Evolutionary conservation across 2,888 invertebrate genomes (phyloP).

Genomic region (Hipparchia sbordonii): DNA sequence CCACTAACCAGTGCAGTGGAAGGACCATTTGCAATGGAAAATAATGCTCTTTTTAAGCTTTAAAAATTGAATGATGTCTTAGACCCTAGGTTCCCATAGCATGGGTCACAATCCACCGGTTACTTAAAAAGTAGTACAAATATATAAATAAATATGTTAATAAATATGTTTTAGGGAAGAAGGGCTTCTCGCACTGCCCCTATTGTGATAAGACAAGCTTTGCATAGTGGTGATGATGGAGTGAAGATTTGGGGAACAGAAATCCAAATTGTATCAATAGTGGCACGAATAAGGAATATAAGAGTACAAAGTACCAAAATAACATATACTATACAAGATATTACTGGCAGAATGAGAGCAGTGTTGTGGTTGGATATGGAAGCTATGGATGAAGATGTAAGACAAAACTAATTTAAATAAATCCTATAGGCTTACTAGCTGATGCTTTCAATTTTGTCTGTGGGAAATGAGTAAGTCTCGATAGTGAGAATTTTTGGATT

Average conservation of each 20-base stretch:
- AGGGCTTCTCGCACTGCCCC: constrained; percentile 77
- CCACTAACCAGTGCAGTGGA: too few species aligned
- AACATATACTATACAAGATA: constrained; percentile 78
- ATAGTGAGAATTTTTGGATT: too few species aligned
- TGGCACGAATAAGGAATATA: constrained; percentile 72
- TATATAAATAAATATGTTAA: not conserved
- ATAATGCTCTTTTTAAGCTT: too few species aligned
- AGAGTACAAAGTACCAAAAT: constrained; percentile 78
- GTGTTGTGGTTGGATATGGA: constrained; percentile 78
- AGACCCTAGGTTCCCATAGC: too few species aligned
- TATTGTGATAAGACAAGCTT: constrained; percentile 74
- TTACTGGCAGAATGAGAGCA: constrained; percentile 77
- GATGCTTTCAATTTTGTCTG: too few species aligned
- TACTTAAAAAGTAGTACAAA: not conserved
- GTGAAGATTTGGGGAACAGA: constrained; percentile 79
- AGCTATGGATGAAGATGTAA: constrained; percentile 76
- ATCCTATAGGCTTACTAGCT: too few species aligned
- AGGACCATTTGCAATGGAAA: too few species aligned
- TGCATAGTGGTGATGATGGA: constrained; percentile 76
- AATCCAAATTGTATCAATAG: constrained; percentile 72
- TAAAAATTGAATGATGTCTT: too few species aligned
- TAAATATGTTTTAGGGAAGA: constrained; percentile 55
- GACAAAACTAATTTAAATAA: constrained; percentile 18
- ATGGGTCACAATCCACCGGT: too few species aligned
- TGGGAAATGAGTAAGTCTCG: too few species aligned